Evolutionary conservation across 2,888 invertebrate species (phyloP).

Genomic region (Lymantria dispar): DNA sequence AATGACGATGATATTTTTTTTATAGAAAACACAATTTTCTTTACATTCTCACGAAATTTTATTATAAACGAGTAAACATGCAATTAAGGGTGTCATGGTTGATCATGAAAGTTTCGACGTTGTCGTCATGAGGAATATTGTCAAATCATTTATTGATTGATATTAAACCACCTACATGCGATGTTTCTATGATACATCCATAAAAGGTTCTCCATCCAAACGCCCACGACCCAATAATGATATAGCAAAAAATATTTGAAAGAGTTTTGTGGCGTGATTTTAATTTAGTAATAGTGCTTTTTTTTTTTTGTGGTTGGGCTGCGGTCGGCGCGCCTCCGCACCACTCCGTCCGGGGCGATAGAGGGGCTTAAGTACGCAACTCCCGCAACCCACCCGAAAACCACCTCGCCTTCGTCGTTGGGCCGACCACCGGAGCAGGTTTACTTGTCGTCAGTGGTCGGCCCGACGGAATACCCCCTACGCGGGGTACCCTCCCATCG

Average conservation of each 20-base stretch:
- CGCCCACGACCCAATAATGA: conserved; percentile 18
- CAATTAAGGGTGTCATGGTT: conserved; percentile 26
- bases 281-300: background rate
- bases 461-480: too few species aligned
- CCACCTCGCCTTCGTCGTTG: too few species aligned
- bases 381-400: too few species aligned
- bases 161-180: conserved; percentile 22
- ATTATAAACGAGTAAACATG: conserved; percentile 12
- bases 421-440: too few species aligned
- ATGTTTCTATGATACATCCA: conserved; percentile 17
- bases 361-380: too few species aligned
- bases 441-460: too few species aligned
- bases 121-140: conserved; percentile 13
- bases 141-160: conserved; percentile 17
- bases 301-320: too few species aligned
- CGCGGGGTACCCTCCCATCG: too few species aligned
- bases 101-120: conserved; percentile 24
- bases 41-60: conserved; percentile 3
- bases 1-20: conserved; percentile 7
- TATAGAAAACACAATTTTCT: conserved; percentile 2
- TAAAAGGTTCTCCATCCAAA: conserved; percentile 23
- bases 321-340: too few species aligned
- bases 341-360: too few species aligned
- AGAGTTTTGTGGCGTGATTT: background rate
- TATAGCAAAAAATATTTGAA: conserved; percentile 20